A percentile compares a stretch with the other conserved stretches of the same genome.
Conservation (phyloP, 2,888 invertebrate species). For the Candidula unifasciata region DNA sequence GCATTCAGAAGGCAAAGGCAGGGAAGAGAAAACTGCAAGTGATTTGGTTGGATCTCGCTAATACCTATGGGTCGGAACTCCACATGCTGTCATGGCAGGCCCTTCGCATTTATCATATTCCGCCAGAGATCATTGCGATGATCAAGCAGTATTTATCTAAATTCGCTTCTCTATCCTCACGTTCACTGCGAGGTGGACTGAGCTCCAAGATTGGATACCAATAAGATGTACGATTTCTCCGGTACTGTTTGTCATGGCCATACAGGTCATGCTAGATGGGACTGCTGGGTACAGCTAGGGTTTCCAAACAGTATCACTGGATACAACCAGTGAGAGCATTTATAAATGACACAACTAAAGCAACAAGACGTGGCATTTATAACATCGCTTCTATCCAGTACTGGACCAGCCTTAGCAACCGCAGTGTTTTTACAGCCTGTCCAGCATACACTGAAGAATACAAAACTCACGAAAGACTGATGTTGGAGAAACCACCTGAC, state of each 20-base stretch:
- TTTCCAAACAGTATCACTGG: too few relatives aligned
- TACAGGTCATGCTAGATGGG: conserved; percentile 23
- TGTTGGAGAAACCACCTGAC: conserved; percentile 7
- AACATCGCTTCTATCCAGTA: too few relatives aligned
- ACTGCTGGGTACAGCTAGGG: neutral
- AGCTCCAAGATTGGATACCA: conserved; percentile 10
- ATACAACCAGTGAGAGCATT: too few relatives aligned
- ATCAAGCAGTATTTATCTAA: conserved; percentile 16
- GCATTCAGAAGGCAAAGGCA: too few relatives aligned
- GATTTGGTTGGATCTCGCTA: too few relatives aligned
- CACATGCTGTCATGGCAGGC: neutral
- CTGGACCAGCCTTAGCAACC: too few relatives aligned
- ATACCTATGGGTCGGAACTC: too few relatives aligned
- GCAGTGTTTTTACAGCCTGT: too few relatives aligned
- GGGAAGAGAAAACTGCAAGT: too few relatives aligned
- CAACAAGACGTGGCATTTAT: neutral
- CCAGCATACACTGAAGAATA: neutral
- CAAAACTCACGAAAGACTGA: neutral
- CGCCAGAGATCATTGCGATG: neutral
- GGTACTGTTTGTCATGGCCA: conserved; percentile 25
- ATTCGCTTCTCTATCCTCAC: conserved; percentile 26
- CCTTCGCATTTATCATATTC: conserved; percentile 12
- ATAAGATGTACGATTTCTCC: conserved; percentile 39
- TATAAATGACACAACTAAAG: too few relatives aligned
- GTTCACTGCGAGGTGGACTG: conserved; percentile 30